Evolutionary conservation across 2,888 invertebrate genomes (phyloP), one percentile per base, ranked within the genome.

Genomic region (Synanthedon myopaeformis): DNA sequence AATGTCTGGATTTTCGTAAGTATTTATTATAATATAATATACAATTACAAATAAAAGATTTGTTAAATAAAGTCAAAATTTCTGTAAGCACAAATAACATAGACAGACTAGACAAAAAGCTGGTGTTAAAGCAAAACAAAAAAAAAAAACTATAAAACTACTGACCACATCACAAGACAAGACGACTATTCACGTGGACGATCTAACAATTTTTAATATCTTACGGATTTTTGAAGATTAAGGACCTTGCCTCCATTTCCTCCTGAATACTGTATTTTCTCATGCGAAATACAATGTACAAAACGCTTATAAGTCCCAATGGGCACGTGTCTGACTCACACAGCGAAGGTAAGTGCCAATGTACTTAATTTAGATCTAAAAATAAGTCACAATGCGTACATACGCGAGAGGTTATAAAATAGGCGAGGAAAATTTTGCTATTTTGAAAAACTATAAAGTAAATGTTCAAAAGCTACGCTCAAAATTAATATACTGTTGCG

Each of bases 321-420:
- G 59, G 74, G 66, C 85, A 85, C 84, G 84, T 85, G 84, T 70
- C 69, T 62, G 60, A 59, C 58, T 67, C 68, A 69, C 73, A 61
- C 59, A 69, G 64, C 70, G 62, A 76, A 77, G 70, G 72, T 65
- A 68, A 70, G 72, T 78, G 79, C 79, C 82, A 80, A 82, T 74
- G 76, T 72, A 82, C 80, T 80, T 77, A 74, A 77, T 78, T 70
- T 74, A 74, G 66, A 72, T 84, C 86, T 86, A 86, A 79, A 86
- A 86, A 86, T 86, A 86, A 78, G 74, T 64, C 79, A 76, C 80
- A 81, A 77, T 75, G 78, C 74, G 76, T 73, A n/a, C n/a, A n/a
- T n/a, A 70, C 70, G 66, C 61, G 59, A 65, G 71, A 85, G 86
- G 86, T 85, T 86, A 86, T 82, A 70, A 67, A 73, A 62, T 70